These are phyloP conservation scores for Scyliorhinus canicula DNA, from an alignment of 2,797 vertebrate genomes.

Conservation along the genomic window DNA sequence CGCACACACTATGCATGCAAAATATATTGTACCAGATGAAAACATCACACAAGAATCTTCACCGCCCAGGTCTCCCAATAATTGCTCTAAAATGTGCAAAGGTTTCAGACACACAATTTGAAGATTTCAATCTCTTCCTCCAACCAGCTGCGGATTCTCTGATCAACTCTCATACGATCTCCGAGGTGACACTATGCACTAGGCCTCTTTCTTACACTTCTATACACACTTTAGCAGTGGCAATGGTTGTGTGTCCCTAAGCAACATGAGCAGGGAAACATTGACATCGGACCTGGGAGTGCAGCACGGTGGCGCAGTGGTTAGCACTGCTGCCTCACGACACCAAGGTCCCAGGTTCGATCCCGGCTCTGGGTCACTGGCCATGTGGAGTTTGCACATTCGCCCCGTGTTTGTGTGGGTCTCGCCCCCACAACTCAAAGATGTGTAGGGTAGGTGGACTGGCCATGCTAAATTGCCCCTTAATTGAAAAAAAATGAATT, in stretches of 20 bases:
- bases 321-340: too few species aligned
- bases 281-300: background rate
- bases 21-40: background rate
- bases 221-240: background rate
- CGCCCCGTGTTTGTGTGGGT: too few species aligned
- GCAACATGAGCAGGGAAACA: background rate
- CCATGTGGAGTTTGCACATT: too few species aligned
- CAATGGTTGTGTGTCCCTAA: background rate
- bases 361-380: too few species aligned
- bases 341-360: too few species aligned
- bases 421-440: too few species aligned
- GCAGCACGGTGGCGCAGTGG: too few species aligned
- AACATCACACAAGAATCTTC: background rate
- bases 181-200: too few species aligned
- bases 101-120: background rate
- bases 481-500: too few species aligned
- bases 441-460: too few species aligned
- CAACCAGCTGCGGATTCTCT: slow-evolving; percentile 20
- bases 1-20: background rate
- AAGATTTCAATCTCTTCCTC: background rate
- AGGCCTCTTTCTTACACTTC: background rate
- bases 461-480: too few species aligned
- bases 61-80: background rate
- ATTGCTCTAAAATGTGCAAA: background rate
- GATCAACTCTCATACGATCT: slow-evolving; percentile 17